A percentile compares a stretch with the other conserved stretches of the same genome.
Evolutionary conservation across 2,888 invertebrate genomes (phyloP).

Genomic region (Nemoura dubitans): DNA sequence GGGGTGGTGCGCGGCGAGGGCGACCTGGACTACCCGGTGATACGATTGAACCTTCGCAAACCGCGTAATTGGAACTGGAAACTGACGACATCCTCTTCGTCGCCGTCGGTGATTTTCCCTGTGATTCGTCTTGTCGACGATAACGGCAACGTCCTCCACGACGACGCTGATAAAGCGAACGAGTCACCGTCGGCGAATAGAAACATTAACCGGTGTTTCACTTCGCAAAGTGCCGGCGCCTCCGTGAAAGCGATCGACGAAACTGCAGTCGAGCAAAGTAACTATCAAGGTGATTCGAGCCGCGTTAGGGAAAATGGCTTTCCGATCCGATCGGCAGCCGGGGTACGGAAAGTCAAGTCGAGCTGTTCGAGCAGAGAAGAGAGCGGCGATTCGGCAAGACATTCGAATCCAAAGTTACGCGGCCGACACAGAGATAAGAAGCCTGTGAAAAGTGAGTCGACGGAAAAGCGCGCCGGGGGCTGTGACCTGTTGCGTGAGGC

Average conservation of each 20-base stretch:
- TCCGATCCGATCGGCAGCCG: neutral
- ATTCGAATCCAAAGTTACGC: neutral
- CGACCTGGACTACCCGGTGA: constrained; percentile 62
- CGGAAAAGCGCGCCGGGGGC: neutral
- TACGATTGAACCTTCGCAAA: constrained; percentile 70
- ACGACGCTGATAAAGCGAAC: constrained; percentile 25
- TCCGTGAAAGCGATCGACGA: neutral
- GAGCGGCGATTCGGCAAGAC: neutral
- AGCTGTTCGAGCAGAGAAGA: neutral
- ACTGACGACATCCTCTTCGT: constrained; percentile 60
- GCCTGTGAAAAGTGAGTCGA: neutral
- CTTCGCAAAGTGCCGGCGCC: neutral
- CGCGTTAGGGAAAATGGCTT: neutral
- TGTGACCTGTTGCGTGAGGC: constrained; percentile 29
- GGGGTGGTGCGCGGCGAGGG: constrained; percentile 23
- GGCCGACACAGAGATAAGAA: neutral
- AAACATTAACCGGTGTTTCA: constrained; percentile 28
- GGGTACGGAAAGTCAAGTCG: neutral
- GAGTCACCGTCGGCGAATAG: neutral
- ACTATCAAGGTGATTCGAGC: neutral
- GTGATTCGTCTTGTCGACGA: constrained; percentile 64
- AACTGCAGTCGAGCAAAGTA: neutral
- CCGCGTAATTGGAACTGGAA: constrained; percentile 72
- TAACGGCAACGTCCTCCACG: constrained; percentile 62
- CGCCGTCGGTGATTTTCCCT: constrained; percentile 42